Evolutionary conservation across 2,888 invertebrate genomes (phyloP).

Genomic region (Stenotaenia linearis): DNA sequence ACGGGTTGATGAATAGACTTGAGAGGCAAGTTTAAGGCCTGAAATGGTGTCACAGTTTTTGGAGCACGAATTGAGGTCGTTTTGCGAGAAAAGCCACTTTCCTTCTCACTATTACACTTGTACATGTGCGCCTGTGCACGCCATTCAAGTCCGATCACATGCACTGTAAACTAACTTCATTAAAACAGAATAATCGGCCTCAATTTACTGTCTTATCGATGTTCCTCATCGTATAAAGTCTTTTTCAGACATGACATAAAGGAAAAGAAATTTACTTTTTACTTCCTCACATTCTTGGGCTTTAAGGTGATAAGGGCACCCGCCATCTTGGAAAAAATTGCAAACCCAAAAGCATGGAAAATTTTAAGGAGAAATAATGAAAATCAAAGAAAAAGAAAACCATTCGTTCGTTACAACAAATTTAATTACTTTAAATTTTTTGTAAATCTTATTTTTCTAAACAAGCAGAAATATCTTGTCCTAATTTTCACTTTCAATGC

Average conservation of each 20-base stretch:
- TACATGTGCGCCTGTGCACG: constrained; percentile 7
- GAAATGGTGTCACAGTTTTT: constrained; percentile 29
- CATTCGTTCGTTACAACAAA: too few species aligned
- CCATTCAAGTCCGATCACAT: neutral
- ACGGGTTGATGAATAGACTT: constrained; percentile 24
- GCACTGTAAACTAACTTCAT: neutral
- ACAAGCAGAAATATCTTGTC: neutral
- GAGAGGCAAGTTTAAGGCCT: constrained; percentile 21
- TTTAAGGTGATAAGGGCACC: neutral
- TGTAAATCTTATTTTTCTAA: neutral
- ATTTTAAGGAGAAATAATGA: too few species aligned
- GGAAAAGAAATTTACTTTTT: neutral
- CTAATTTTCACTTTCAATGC: constrained; percentile 12
- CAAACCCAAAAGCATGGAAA: too few species aligned
- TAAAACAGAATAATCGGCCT: neutral
- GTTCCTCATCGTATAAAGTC: neutral
- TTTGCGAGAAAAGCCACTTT: constrained; percentile 26
- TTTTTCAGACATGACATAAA: neutral
- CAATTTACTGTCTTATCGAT: neutral
- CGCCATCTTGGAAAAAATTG: too few species aligned
- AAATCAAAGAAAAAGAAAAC: too few species aligned
- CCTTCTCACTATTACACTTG: constrained; percentile 21
- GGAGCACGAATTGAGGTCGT: constrained; percentile 29
- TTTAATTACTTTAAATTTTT: too few species aligned
- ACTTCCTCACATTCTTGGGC: neutral